phyloP scores from a whole-genome alignment of 1,140 invertebrate genomes.

The Sarcophaga peregrina region DNA sequence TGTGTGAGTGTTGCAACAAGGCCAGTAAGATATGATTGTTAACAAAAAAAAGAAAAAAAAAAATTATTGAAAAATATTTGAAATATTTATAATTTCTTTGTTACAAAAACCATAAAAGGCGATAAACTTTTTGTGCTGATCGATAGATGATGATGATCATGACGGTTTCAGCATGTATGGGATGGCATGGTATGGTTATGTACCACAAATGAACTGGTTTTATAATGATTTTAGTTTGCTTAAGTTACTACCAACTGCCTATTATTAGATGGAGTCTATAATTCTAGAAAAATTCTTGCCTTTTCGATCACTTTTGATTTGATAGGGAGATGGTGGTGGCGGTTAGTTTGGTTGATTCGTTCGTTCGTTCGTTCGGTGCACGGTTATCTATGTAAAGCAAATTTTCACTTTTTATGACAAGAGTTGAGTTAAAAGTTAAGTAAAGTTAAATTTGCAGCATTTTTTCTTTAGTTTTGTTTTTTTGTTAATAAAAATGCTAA shows the following conservation, averaged over 20 bases:
- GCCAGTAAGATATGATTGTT: not conserved
- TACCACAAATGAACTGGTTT: not conserved
- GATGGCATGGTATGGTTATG: not conserved
- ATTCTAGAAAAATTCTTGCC: not conserved
- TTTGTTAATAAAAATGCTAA: not conserved
- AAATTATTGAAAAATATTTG: conserved; percentile 24
- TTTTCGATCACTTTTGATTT: no score
- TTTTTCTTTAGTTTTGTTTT: not conserved
- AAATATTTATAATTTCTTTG: conserved; percentile 36
- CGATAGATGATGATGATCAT: no score
- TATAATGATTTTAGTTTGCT: not conserved
- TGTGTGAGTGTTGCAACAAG: not conserved
- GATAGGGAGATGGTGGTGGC: no score
- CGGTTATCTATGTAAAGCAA: conserved; percentile 5
- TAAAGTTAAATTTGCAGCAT: not conserved
- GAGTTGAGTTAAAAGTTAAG: not conserved
- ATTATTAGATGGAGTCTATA: conserved; percentile 15
- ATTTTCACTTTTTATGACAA: conserved; percentile 30
- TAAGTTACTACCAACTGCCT: not conserved
- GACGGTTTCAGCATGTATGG: not conserved
- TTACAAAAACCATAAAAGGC: conserved; percentile 15
- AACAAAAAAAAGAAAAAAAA: not conserved
- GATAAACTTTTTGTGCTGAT: no score
- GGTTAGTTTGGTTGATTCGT: no score
- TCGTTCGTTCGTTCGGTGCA: no score